Conservation (phyloP, 1,140 invertebrate genomes). For the Bathynomus jamesi region DNA sequence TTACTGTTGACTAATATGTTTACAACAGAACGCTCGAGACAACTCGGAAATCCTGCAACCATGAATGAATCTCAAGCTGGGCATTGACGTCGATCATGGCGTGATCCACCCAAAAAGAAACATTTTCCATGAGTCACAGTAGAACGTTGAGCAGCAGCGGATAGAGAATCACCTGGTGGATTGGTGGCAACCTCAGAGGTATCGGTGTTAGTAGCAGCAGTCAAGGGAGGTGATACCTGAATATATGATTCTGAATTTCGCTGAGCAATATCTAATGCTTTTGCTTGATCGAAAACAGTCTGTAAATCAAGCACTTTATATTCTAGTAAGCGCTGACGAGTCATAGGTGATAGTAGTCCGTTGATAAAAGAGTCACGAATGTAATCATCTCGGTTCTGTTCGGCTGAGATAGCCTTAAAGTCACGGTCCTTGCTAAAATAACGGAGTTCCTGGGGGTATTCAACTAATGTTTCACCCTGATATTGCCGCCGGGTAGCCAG, state of each 20-base stretch:
- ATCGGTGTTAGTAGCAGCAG: no score
- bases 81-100: neutral
- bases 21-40: neutral
- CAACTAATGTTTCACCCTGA: no score
- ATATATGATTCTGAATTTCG: no score
- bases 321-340: constrained; percentile 22
- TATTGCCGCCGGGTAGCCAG: neutral
- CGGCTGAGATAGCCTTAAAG: constrained; percentile 18
- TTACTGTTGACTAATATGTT: neutral
- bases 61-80: neutral
- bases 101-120: neutral
- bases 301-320: constrained; percentile 19
- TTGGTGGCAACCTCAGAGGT: no score
- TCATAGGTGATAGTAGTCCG: constrained; percentile 9
- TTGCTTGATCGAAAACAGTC: constrained; percentile 17
- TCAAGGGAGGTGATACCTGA: neutral
- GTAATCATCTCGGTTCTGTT: no score
- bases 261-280: constrained; percentile 17
- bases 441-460: no score
- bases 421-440: no score
- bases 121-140: no score
- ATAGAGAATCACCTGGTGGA: no score
- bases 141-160: no score
- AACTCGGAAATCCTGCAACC: neutral
- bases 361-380: no score